Conservation (phyloP, 37 sponge, comb jelly and placozoan genomes). For the Petrosia ficiformis region DNA sequence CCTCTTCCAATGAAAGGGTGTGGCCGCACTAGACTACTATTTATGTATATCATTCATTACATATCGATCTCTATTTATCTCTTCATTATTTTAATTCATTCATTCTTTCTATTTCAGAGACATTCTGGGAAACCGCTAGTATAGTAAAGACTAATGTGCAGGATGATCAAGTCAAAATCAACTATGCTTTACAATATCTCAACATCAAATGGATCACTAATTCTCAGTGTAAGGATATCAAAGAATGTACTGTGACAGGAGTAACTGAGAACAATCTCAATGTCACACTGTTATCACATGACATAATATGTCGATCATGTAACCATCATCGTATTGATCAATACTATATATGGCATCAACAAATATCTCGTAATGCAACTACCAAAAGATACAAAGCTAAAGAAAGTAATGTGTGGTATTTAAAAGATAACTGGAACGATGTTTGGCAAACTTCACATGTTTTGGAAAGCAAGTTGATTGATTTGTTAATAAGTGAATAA, state of each 20-base stretch:
- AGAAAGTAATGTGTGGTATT: neutral
- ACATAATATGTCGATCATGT: constrained; percentile 15
- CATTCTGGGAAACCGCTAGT: constrained; percentile 30
- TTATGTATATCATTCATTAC: too few species aligned
- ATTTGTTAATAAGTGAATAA: too few species aligned
- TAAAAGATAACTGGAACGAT: neutral
- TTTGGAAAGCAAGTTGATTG: too few species aligned
- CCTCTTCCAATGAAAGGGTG: too few species aligned
- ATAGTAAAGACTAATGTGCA: neutral
- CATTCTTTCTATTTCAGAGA: constrained; percentile 5
- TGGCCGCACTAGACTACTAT: too few species aligned
- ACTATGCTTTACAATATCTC: constrained; percentile 27
- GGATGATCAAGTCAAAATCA: constrained; percentile 51
- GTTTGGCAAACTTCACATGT: neutral
- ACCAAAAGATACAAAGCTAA: neutral
- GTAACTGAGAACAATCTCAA: constrained; percentile 6
- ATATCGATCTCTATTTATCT: too few species aligned
- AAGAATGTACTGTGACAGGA: neutral
- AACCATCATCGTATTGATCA: too few species aligned
- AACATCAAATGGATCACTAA: constrained; percentile 1
- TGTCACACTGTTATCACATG: constrained; percentile 27
- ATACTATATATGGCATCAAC: too few species aligned
- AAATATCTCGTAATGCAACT: too few species aligned
- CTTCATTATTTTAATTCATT: neutral
- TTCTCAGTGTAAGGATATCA: neutral